A percentile compares a stretch with the other conserved stretches of the same genome.
Conservation (phyloP, 2,113 vertebrate genomes). For the Tragelaphus buxtoni region DNA sequence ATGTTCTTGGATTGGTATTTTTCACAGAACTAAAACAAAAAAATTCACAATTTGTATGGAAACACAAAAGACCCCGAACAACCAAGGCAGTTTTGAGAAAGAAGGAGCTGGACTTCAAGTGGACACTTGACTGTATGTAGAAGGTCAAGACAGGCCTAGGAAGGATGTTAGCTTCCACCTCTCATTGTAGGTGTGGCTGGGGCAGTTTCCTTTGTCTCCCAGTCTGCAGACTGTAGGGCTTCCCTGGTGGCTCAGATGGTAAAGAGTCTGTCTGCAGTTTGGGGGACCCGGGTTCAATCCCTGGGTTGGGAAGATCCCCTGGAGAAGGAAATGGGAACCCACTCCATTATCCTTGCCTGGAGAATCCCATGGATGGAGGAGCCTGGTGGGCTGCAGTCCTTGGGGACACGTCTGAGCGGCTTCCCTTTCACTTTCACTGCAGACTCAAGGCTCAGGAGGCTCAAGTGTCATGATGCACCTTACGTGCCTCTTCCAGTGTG, state of each 20-base stretch:
- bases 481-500: not conserved
- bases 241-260: not conserved
- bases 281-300: not conserved
- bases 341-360: not conserved
- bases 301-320: not conserved
- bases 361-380: not conserved
- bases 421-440: not conserved
- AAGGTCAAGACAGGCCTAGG: not conserved
- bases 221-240: not conserved
- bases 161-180: not conserved
- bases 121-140: not conserved
- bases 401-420: not conserved
- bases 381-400: not conserved
- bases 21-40: not conserved
- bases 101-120: not conserved
- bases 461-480: accelerated
- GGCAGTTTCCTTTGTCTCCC: not conserved
- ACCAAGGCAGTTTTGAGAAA: not conserved
- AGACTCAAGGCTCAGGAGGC: not conserved
- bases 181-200: not conserved
- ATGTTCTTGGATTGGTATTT: not conserved
- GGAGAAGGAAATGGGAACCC: not conserved
- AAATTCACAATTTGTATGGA: not conserved
- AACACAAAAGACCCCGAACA: not conserved
- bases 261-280: not conserved